phyloP scores from a whole-genome alignment of 2,888 invertebrate genomes.

The Sthenelais limicola region DNA sequence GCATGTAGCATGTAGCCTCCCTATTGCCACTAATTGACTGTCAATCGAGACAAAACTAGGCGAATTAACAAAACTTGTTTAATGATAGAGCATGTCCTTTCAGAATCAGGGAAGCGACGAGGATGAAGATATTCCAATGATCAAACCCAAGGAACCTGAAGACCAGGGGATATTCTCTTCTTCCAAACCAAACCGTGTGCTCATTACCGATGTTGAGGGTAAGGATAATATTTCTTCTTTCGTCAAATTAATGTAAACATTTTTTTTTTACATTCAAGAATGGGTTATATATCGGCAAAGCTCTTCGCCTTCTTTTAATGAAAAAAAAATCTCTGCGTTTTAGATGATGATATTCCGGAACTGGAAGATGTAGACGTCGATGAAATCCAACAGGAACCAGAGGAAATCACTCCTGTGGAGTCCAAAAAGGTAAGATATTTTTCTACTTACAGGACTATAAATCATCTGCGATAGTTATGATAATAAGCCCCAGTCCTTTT shows the following conservation, averaged over 20 bases:
- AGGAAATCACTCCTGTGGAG: slow-evolving; percentile 4
- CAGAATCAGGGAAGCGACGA: too few relatives aligned
- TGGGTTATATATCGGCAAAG: too few relatives aligned
- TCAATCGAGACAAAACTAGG: too few relatives aligned
- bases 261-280: neutral
- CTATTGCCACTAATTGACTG: too few relatives aligned
- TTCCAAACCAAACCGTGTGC: neutral
- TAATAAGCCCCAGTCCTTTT: neutral
- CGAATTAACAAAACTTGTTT: too few relatives aligned
- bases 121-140: slow-evolving; percentile 54
- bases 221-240: too few relatives aligned
- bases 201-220: neutral
- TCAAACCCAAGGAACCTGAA: slow-evolving; percentile 52
- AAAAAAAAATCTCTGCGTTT: too few relatives aligned
- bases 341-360: slow-evolving; percentile 64
- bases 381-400: slow-evolving; percentile 35
- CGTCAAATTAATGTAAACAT: neutral
- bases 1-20: too few relatives aligned
- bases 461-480: too few relatives aligned
- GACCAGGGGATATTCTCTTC: slow-evolving; percentile 56
- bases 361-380: slow-evolving; percentile 67
- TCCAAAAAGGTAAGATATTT: neutral
- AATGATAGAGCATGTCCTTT: neutral
- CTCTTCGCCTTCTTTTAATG: neutral
- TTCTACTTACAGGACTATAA: neutral